Percentiles rank a stretch among this genome's conserved stretches.
These are phyloP conservation scores for Galleria mellonella DNA, from an alignment of 1,140 invertebrate genomes.

Conservation along the genomic window DNA sequence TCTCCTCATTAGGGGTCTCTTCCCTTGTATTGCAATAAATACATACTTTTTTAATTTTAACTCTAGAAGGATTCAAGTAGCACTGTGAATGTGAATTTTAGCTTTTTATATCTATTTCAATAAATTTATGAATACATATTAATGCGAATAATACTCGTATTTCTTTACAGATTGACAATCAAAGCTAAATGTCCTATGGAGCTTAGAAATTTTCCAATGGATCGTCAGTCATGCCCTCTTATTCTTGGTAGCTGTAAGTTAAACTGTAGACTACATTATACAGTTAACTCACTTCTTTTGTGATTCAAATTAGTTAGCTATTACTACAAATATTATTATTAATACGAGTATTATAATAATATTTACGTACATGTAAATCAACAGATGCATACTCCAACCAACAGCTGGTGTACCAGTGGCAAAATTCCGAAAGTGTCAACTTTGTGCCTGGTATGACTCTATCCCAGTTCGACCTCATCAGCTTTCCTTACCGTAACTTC, in stretches of 20 bases:
- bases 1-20: too few relatives aligned
- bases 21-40: too few relatives aligned
- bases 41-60: too few relatives aligned
- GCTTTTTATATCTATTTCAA: too few relatives aligned
- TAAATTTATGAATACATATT: too few relatives aligned
- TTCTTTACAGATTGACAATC: constrained; percentile 89
- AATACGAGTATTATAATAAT: too few relatives aligned
- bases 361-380: constrained; percentile 6
- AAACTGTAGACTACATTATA: too few relatives aligned
- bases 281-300: too few relatives aligned
- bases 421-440: constrained; percentile 85
- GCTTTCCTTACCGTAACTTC: constrained; percentile 87
- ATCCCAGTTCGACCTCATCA: constrained; percentile 93
- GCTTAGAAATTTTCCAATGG: constrained; percentile 97
- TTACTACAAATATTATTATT: too few relatives aligned
- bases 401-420: constrained; percentile 94
- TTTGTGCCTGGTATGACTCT: constrained; percentile 93
- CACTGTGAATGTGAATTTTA: too few relatives aligned
- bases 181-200: constrained; percentile 99
- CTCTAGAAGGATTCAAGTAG: too few relatives aligned
- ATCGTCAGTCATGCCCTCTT: constrained; percentile 93
- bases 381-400: constrained; percentile 93
- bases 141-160: constrained; percentile 10
- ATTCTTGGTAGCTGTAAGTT: constrained; percentile 96
- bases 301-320: too few relatives aligned